Base-by-base conservation (phyloP, 2,797 vertebrate genomes). In the Epinephelus malabaricus region DNA sequence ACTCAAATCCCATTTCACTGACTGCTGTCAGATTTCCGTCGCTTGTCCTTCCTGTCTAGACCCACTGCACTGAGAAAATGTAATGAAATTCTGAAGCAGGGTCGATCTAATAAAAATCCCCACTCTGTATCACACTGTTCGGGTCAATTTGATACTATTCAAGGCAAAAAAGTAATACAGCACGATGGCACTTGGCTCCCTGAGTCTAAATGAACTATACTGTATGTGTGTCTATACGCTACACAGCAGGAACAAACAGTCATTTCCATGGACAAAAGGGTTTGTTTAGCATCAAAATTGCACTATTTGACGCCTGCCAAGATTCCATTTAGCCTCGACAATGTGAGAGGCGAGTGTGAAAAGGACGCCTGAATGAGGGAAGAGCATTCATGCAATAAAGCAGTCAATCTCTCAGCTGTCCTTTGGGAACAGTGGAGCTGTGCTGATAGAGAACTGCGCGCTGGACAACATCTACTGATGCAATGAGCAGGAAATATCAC, bases 281-380 rank as follows among this genome's bases (percentile, higher is more conserved):
- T 79, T 91, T 89, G 87, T 91, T 93, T 87, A 85, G 88, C 86
- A 83, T 88, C 68, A 79, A 71, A 88, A 90, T 73, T 86, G 76
- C 6, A 21, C 76, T 77, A 72, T 88, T 90, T 84, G 84, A 60
- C 11, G 13, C 59, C 54, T 82, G 86, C 89, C 87, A 89, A 82
- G 70, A 83, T 83, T 89, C 78, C 79, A 91, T 89, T 89, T 76
- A 88, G 79, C 69, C 60, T 46, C 6, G 12, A 93, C 84, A 93
- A 91, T 89, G 85, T 64, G 71, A 67, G 74, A 89, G 90, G 77
- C 8, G 58, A 66, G 73, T 64, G 78, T 90, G 76, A 92, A 92
- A 90, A 89, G 84, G 81, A 80, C 14, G 72, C 27, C 79, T 40
- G 76, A 84, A 81, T 69, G 74, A 87, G 76, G 73, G 79, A 58